A percentile compares a stretch with the other conserved stretches of the same genome.
These are phyloP conservation scores for Origma solitaria DNA, from an alignment of 2,113 vertebrate genomes.

Conservation along the genomic window DNA sequence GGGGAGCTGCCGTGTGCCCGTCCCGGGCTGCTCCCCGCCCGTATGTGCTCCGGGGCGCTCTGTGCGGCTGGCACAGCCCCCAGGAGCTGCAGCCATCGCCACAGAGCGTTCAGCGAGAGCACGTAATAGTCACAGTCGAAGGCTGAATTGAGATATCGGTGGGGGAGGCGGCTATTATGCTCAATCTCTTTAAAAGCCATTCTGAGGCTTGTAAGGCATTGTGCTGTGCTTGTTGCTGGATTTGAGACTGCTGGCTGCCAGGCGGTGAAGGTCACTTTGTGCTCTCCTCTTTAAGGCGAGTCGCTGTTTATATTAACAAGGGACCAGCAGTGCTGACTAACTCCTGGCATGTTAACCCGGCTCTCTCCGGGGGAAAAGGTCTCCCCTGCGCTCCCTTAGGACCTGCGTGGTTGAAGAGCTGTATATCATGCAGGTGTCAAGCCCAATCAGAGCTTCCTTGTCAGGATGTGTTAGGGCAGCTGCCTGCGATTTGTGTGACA, in stretches of 20 bases:
- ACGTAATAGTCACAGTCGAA: rapidly evolving
- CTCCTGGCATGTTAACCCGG: neutral
- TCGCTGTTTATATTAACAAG: neutral
- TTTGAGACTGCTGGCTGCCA: neutral
- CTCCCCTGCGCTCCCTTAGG: neutral
- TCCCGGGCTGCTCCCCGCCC: rapidly evolving
- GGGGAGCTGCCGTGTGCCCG: neutral
- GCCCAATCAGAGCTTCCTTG: neutral
- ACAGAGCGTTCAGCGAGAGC: neutral
- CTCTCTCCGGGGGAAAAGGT: neutral
- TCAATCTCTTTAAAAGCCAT: neutral
- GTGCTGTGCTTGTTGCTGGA: neutral
- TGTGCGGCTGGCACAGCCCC: neutral
- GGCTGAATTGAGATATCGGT: neutral
- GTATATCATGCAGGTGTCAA: neutral
- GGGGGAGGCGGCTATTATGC: neutral
- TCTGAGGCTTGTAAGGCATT: neutral
- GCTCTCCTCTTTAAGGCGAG: neutral
- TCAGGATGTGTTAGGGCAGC: conserved; percentile 28
- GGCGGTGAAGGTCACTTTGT: neutral
- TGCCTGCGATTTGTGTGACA: conserved; percentile 43
- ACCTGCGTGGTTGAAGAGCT: neutral
- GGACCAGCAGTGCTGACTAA: neutral
- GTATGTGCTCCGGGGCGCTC: rapidly evolving
- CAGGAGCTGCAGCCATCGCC: neutral